Conservation (phyloP, 1,140 invertebrate genomes). For the Trichomalopsis sarcophagae region DNA sequence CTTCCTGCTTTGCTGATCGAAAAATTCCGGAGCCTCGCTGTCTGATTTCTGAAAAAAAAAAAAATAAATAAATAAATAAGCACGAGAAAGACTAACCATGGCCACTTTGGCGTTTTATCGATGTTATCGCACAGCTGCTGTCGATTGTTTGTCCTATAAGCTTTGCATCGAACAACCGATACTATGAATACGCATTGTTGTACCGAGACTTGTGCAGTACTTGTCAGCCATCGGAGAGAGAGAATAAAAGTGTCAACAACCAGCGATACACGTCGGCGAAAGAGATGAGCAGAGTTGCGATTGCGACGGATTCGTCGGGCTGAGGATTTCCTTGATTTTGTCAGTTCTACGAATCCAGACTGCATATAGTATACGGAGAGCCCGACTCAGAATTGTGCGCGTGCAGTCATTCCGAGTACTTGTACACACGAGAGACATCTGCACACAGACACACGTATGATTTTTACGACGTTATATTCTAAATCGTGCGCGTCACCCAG, state of each 20-base stretch:
- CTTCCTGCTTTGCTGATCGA: background rate
- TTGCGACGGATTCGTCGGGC: background rate
- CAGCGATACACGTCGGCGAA: constrained; percentile 11
- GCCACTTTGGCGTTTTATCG: constrained; percentile 19
- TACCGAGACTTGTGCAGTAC: background rate
- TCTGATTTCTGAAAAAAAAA: no score
- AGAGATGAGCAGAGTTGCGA: constrained; percentile 35
- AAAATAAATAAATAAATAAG: no score
- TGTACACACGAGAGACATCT: background rate
- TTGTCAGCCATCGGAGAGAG: background rate
- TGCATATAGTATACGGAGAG: background rate
- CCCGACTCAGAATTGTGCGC: background rate
- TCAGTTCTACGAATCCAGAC: background rate
- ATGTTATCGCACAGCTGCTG: background rate
- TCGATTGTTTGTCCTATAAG: no score
- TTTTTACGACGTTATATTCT: constrained; percentile 13
- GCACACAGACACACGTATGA: background rate
- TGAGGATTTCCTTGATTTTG: background rate
- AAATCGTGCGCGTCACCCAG: background rate
- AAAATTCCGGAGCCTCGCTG: background rate
- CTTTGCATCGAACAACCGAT: no score
- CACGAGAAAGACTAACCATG: constrained; percentile 12
- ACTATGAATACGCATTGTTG: no score
- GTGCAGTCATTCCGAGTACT: constrained; percentile 11
- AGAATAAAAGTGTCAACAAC: background rate